Evolutionary conservation across 2,888 invertebrate genomes (phyloP), one percentile per base, ranked within the genome.

Genomic region (Synergus umbraculus): DNA sequence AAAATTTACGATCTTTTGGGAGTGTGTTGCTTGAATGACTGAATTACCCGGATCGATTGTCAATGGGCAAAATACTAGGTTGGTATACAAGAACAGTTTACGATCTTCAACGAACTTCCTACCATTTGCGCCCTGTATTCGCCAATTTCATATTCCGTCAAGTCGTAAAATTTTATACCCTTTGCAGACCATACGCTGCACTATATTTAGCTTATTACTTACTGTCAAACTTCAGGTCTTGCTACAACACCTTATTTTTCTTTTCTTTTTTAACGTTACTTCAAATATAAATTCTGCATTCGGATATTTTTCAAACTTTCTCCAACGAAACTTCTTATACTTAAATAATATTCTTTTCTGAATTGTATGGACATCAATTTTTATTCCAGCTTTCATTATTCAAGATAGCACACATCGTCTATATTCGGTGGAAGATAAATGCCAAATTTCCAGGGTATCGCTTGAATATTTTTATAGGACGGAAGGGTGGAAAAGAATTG

Each of bases 131-230:
- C 60, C 60, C 60, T 60, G 18, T 60, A 10, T 60, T 60, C 46
- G 46, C 18, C 60, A 60, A 60, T 60, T 18, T 60, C 60, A 22
- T 60, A 60, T 60, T 60, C 60, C 60, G 60, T 60, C 60, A 1
- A 29, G 60, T 22, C 22, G 60, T 60, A 60, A 60, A 60, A 60
- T 60, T 22, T 60, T 60, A 60, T 22, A 22, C 60, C 46, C 46
- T 13, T 46, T 46, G 46, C 46, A 46, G 46, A 46, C 46, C 22
- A 60, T 60, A 18, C 12, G 60, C 22, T 22, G 22, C 18, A 22
- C 22, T 60, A 60, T 60, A 29, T 60, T 12, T 10, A 1, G 4
- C 22, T 60, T 60, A 60, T 22, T 60, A 60, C 60, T 60, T 60
- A 60, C 60, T 60, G 22, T 13, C 60, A 29, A 60, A 60, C 60